Base-by-base conservation (phyloP, 2,888 invertebrate genomes). In the Amblyteles armatorius region DNA sequence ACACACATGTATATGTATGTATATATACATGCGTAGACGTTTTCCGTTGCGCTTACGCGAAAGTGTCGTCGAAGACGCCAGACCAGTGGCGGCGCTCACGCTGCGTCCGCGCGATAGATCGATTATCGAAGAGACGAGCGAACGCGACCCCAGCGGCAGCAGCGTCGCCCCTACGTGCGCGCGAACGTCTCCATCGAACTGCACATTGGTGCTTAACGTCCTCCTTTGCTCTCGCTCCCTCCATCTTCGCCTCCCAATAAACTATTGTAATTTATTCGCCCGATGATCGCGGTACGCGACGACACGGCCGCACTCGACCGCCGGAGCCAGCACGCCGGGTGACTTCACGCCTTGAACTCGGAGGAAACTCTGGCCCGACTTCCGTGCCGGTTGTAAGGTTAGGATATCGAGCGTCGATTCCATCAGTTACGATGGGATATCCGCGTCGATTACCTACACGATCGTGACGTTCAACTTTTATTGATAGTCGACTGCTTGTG, bases 201-300 rank as follows among this genome's bases (percentile, higher is more conserved):
- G 65, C 71, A 68, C 55, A 65, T 72, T 36, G 40, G 19, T 16
- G 9, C 65, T 36, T 19, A 83, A 67, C 76, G 63, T 65, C 63
- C 71, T 22, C 19, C 52, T 44, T 13, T 13, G 4, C 9, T 40
- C 40, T 40, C 9, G 9, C 2, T 40, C 40, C 13, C 16, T 44
- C 4, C 16, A 44, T 44, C 44, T 44, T 44, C 26, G 26, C 13
- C 26, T 26, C 11, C 26, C 26, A 22, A 80, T 84, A 72, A 84
- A 84, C 76, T 80, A 84, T 77, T 84, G 83, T 80, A 84, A 84
- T 84, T 77, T 79, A 84, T 84, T 84, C 83, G 48, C 9, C 63
- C 57, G 26, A 26, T 44, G 71, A 84, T 77, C 57, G 44, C 69
- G 71, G 55, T 33, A 76, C 76, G 13, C 68, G 48, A 33, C 68